Percentiles rank a stretch among this genome's conserved stretches.
phyloP scores from a whole-genome alignment of 2,797 vertebrate genomes.

The Crax fasciolata region DNA sequence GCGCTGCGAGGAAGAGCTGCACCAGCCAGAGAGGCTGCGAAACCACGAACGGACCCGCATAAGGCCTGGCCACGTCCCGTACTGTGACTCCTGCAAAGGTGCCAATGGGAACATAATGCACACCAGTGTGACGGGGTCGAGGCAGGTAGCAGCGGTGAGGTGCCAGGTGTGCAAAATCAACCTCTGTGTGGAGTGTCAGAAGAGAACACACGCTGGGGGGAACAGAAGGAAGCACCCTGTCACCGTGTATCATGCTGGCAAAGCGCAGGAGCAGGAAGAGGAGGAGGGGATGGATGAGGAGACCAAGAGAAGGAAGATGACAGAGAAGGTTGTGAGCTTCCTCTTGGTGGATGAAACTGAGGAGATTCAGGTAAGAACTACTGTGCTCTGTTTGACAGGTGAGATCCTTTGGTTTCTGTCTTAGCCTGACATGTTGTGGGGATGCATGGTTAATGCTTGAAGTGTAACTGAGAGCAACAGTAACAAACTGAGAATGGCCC shows the following conservation, averaged over 20 bases:
- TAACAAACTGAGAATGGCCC: neutral
- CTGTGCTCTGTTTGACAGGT: neutral
- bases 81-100: constrained; percentile 94
- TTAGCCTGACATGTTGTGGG: neutral
- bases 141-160: constrained; percentile 91
- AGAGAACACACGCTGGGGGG: constrained; percentile 92
- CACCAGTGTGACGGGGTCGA: constrained; percentile 73
- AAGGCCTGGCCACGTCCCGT: constrained; percentile 90
- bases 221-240: constrained; percentile 95
- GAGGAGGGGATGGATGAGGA: constrained; percentile 86
- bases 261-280: constrained; percentile 81
- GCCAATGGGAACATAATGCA: constrained; percentile 83
- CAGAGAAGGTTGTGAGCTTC: constrained; percentile 94
- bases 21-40: constrained; percentile 91
- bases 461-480: neutral
- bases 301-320: constrained; percentile 87
- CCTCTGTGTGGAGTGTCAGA: constrained; percentile 96
- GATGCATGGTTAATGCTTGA: neutral
- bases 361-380: constrained; percentile 91
- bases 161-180: constrained; percentile 97
- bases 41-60: constrained; percentile 95
- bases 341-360: constrained; percentile 96
- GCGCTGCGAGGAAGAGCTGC: constrained; percentile 94
- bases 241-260: constrained; percentile 87
- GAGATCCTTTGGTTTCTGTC: neutral